phyloP scores from a whole-genome alignment of 2,113 vertebrate genomes.

The Orthonyx spaldingii region DNA sequence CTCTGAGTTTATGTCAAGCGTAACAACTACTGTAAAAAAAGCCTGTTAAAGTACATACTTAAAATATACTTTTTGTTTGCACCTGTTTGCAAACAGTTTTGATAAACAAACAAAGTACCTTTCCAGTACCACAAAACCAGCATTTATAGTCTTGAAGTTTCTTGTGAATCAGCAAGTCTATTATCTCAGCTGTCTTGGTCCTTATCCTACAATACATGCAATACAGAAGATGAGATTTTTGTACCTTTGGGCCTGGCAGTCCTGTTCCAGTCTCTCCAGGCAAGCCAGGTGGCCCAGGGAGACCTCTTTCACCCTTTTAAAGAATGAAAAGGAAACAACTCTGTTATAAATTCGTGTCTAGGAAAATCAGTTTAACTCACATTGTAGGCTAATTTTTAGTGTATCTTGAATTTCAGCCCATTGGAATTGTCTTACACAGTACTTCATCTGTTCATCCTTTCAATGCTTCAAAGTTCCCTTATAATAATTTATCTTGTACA shows the following conservation, averaged over 20 bases:
- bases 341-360: not conserved
- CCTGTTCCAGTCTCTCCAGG: constrained; percentile 86
- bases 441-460: not conserved
- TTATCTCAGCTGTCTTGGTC: not conserved
- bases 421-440: not conserved
- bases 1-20: not conserved
- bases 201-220: not conserved
- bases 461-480: not conserved
- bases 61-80: not conserved
- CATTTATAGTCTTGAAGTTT: not conserved
- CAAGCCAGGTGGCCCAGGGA: constrained; percentile 78
- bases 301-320: constrained; percentile 85
- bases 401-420: not conserved
- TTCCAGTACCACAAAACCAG: not conserved
- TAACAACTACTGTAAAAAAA: not conserved
- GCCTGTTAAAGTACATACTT: not conserved
- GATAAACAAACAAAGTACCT: not conserved
- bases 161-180: not conserved
- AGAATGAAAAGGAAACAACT: not conserved
- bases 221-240: not conserved
- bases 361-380: not conserved
- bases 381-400: not conserved
- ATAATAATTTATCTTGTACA: not conserved
- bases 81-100: not conserved
- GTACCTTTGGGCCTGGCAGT: constrained; percentile 84